Conservation (phyloP, 2,797 vertebrate genomes). For the Ctenosaura bakeri region DNA sequence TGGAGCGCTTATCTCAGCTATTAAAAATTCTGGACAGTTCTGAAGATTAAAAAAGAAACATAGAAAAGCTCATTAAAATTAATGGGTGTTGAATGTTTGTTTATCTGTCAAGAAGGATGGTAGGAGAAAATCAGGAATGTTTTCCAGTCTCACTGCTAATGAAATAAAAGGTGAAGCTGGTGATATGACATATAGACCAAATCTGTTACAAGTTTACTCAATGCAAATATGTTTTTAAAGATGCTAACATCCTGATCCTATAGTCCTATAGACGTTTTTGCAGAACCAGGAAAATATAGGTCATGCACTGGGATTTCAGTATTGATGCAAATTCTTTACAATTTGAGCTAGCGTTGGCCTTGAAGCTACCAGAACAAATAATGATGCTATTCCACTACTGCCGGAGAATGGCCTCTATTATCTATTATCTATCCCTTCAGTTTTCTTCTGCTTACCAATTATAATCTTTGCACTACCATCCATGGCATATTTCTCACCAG, state of each 20-base stretch:
- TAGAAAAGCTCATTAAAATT: conserved; percentile 71
- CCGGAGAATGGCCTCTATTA: not conserved
- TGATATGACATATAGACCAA: not conserved
- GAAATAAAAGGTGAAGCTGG: conserved; percentile 41
- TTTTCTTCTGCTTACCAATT: not conserved
- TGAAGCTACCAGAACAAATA: not conserved
- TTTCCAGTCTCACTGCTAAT: conserved; percentile 16
- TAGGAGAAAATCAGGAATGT: not conserved
- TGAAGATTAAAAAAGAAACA: conserved; percentile 52
- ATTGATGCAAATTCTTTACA: not conserved
- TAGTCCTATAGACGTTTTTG: not conserved
- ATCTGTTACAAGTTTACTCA: not conserved
- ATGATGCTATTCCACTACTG: not conserved
- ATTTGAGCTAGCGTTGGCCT: not conserved
- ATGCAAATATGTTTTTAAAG: not conserved
- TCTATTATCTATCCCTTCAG: not conserved
- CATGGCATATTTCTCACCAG: too few relatives aligned
- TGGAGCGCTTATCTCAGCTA: conserved; percentile 59
- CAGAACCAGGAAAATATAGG: not conserved
- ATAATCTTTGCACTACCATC: too few relatives aligned
- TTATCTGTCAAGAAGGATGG: conserved; percentile 49
- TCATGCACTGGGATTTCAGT: not conserved
- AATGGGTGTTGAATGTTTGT: conserved; percentile 60
- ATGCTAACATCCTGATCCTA: not conserved
- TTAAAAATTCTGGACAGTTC: conserved; percentile 70